Evolutionary conservation across 2,888 invertebrate species (phyloP).

Genomic region (Tortricodes alternella): DNA sequence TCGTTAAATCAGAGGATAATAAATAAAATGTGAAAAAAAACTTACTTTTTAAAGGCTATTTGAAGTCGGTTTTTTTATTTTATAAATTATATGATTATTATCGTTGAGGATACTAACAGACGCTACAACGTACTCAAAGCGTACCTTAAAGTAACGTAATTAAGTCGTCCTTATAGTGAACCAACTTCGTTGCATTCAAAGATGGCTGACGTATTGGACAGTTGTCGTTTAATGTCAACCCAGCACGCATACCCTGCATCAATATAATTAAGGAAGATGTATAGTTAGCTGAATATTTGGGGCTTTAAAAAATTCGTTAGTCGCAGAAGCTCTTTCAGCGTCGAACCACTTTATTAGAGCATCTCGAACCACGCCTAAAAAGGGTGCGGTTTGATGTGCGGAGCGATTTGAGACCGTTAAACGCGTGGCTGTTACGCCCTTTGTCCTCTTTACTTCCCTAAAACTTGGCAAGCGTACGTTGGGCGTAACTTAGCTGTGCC

Average conservation of each 20-base stretch:
- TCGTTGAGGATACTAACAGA: too few species aligned
- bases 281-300: neutral
- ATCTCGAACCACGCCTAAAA: slow-evolving; percentile 17
- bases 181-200: neutral
- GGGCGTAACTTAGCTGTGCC: too few species aligned
- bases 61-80: too few species aligned
- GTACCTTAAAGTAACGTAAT: neutral
- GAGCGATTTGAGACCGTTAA: slow-evolving; percentile 18
- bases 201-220: neutral
- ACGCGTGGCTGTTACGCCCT: slow-evolving; percentile 12
- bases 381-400: slow-evolving; percentile 23
- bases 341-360: slow-evolving; percentile 21
- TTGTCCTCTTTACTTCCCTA: slow-evolving; percentile 22
- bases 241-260: slow-evolving; percentile 1
- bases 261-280: neutral
- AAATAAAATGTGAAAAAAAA: too few species aligned
- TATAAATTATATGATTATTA: too few species aligned
- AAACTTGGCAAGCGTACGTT: too few species aligned
- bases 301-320: too few species aligned
- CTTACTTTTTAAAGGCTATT: too few species aligned
- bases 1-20: too few species aligned
- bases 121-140: too few species aligned
- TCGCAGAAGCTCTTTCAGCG: slow-evolving; percentile 1
- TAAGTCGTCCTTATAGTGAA: neutral
- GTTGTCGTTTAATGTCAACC: neutral